Evolutionary conservation across 1,140 invertebrate genomes (phyloP).

Genomic region (Drosophila funebris): DNA sequence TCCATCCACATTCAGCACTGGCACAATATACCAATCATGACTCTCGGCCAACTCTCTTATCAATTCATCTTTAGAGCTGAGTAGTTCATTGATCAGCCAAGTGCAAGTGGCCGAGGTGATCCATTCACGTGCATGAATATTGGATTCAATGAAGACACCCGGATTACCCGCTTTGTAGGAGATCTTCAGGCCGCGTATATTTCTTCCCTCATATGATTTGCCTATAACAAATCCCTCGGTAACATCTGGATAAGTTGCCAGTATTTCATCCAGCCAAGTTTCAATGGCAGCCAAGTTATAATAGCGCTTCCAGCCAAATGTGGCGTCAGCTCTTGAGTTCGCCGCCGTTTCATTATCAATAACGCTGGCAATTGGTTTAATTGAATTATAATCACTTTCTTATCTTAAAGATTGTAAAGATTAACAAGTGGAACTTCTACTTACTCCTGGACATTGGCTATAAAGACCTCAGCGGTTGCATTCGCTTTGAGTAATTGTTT

Average conservation of each 20-base stretch:
- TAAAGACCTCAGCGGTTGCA: constrained; percentile 44
- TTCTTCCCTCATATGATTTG: constrained; percentile 85
- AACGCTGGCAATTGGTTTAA: constrained; percentile 14
- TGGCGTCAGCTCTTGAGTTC: not conserved
- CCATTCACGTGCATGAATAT: constrained; percentile 86
- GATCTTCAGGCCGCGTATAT: constrained; percentile 86
- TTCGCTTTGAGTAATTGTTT: constrained; percentile 7
- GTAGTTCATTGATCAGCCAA: constrained; percentile 85
- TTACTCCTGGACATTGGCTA: constrained; percentile 68
- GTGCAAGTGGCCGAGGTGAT: constrained; percentile 85
- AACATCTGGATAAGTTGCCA: constrained; percentile 61
- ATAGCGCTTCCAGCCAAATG: constrained; percentile 83
- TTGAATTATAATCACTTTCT: not conserved
- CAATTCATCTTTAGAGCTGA: constrained; percentile 67
- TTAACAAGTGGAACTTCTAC: constrained; percentile 16
- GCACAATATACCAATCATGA: constrained; percentile 88
- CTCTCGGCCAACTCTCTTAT: constrained; percentile 81
- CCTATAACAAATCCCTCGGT: constrained; percentile 62
- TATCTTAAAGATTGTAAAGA: not conserved
- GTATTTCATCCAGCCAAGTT: constrained; percentile 84
- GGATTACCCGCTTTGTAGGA: constrained; percentile 85
- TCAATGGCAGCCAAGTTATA: constrained; percentile 84
- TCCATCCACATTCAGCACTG: constrained; percentile 90
- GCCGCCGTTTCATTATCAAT: constrained; percentile 38
- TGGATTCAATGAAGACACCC: constrained; percentile 85